Percentiles rank a stretch among this genome's conserved stretches.
Evolutionary conservation across 2,888 invertebrate genomes (phyloP).

Genomic region (Drosophila mettleri): DNA sequence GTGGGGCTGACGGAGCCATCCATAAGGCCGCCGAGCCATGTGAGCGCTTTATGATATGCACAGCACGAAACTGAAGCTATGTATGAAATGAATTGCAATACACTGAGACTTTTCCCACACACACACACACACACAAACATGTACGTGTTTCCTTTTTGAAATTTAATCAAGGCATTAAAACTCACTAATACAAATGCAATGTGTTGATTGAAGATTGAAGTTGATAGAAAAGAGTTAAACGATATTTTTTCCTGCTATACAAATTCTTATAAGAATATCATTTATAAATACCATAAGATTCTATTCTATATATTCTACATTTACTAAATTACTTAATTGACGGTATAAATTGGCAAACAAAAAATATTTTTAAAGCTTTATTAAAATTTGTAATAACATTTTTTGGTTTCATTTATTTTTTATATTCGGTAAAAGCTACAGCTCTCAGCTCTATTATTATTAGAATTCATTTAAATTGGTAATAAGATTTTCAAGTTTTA

Average conservation of each 20-base stretch:
- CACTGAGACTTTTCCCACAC: conserved; percentile 1
- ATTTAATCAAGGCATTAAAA: background rate
- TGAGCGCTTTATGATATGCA: conserved; percentile 45
- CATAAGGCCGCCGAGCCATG: conserved; percentile 10
- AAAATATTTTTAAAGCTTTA: too few relatives aligned
- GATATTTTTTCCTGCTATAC: background rate
- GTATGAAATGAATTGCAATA: conserved; percentile 27
- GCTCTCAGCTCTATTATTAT: too few relatives aligned
- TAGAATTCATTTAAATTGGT: too few relatives aligned
- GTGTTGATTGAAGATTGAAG: background rate
- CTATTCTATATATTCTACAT: too few relatives aligned
- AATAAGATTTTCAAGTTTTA: too few relatives aligned
- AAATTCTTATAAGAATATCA: background rate
- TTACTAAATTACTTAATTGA: too few relatives aligned
- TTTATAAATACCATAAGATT: background rate
- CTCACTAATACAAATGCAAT: background rate
- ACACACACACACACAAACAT: background rate
- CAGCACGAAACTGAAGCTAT: conserved; percentile 35
- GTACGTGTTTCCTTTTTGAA: conserved; percentile 1
- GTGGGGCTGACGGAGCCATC: background rate
- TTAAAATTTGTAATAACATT: too few relatives aligned
- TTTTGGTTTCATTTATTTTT: too few relatives aligned
- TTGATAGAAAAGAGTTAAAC: too few relatives aligned
- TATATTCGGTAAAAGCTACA: too few relatives aligned
- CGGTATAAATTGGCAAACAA: too few relatives aligned